A percentile compares a stretch with the other conserved stretches of the same genome.
Conservation (phyloP, 1,140 invertebrate genomes). For the Micrasema minimum region DNA sequence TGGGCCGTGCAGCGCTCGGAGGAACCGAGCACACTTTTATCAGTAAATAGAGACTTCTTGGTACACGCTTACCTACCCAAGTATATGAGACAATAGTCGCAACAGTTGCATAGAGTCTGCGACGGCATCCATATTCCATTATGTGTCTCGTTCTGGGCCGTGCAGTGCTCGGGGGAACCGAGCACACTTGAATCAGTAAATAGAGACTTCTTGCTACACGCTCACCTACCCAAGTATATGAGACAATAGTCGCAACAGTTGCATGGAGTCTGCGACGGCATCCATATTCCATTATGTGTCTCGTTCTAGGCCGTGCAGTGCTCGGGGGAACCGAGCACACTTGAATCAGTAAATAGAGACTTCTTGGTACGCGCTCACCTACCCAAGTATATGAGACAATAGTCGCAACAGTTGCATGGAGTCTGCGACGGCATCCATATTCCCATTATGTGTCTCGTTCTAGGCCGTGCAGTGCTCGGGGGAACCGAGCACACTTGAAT, state of each 20-base stretch:
- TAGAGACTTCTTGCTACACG: too few relatives aligned
- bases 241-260: conserved; percentile 71
- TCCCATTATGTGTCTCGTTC: conserved; percentile 65
- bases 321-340: too few relatives aligned
- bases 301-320: conserved; percentile 64
- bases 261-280: conserved; percentile 67
- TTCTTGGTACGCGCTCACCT: too few relatives aligned
- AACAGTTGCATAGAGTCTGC: conserved; percentile 70
- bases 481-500: too few relatives aligned
- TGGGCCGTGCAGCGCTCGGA: conserved; percentile 61
- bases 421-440: conserved; percentile 64
- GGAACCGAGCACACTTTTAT: too few relatives aligned
- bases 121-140: conserved; percentile 63
- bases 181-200: too few relatives aligned
- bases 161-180: conserved; percentile 60
- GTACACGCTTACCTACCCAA: conserved; percentile 62
- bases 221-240: conserved; percentile 62
- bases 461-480: conserved; percentile 61
- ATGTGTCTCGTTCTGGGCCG: conserved; percentile 65
- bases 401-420: conserved; percentile 70
- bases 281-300: conserved; percentile 62
- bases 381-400: conserved; percentile 66
- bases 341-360: too few relatives aligned
- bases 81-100: conserved; percentile 67
- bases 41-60: too few relatives aligned